phyloP scores from a whole-genome alignment of 2,888 invertebrate species.

The Morpho deidamia region DNA sequence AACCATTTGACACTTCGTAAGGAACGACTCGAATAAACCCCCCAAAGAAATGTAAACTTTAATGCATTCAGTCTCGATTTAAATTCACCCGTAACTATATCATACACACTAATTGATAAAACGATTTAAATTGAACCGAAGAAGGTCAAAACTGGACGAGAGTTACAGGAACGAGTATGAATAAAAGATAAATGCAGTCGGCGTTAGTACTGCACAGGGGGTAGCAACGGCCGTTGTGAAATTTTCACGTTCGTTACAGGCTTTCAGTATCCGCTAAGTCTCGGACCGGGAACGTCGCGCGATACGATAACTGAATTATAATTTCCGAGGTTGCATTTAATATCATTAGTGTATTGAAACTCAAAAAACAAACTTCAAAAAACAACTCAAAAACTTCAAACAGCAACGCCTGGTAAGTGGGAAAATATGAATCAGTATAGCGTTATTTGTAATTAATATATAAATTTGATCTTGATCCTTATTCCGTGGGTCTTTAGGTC shows the following conservation, averaged over 20 bases:
- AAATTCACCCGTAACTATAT: background rate
- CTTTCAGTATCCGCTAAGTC: slow-evolving; percentile 43
- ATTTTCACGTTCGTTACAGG: slow-evolving; percentile 29
- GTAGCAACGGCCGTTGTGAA: slow-evolving; percentile 31
- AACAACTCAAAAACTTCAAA: too few relatives aligned
- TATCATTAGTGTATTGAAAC: slow-evolving; percentile 7
- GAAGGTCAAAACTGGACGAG: slow-evolving; percentile 49
- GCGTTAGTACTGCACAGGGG: slow-evolving; percentile 36
- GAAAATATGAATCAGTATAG: slow-evolving; percentile 7
- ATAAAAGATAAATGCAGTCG: slow-evolving; percentile 37
- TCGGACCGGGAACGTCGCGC: slow-evolving; percentile 27
- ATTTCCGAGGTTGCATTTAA: slow-evolving; percentile 2
- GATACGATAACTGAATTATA: background rate
- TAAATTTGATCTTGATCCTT: background rate
- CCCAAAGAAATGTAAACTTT: slow-evolving; percentile 1
- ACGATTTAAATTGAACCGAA: slow-evolving; percentile 37
- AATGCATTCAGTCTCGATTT: background rate
- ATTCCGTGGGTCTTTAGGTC: slow-evolving; percentile 3
- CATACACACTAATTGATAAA: slow-evolving; percentile 30
- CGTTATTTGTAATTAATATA: background rate
- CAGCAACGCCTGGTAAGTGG: background rate
- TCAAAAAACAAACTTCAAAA: too few relatives aligned
- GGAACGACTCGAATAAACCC: background rate
- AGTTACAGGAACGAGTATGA: slow-evolving; percentile 39
- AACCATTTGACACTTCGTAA: slow-evolving; percentile 9